Evolutionary conservation across 2,113 vertebrate species (phyloP).

Genomic region (Passer montanus): DNA sequence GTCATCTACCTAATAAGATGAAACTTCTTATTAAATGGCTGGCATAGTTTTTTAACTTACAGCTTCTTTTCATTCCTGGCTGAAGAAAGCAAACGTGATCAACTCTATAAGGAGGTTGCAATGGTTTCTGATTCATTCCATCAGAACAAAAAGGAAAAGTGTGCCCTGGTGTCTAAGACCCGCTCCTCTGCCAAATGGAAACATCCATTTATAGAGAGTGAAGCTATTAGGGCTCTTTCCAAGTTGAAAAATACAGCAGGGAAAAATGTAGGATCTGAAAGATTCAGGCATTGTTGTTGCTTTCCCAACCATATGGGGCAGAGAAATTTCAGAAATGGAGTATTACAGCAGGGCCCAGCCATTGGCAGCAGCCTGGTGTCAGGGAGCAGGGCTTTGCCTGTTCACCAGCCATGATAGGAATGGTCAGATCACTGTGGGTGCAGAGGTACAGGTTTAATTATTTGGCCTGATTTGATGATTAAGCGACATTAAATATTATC

Average conservation of each 20-base stretch:
- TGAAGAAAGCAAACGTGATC: not conserved
- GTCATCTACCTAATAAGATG: not conserved
- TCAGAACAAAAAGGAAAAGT: not conserved
- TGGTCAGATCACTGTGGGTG: not conserved
- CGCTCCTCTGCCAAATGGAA: constrained; percentile 4
- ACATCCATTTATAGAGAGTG: not conserved
- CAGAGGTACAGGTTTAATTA: not conserved
- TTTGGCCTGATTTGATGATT: not conserved
- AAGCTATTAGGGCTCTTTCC: constrained; percentile 11
- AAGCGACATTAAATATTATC: not conserved
- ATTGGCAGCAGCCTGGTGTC: not conserved
- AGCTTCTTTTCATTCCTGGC: not conserved
- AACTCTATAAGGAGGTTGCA: not conserved
- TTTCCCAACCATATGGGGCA: not conserved
- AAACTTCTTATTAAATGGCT: not conserved
- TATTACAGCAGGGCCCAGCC: not conserved
- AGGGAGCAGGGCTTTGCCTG: not conserved
- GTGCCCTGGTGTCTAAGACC: not conserved
- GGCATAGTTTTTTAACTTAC: not conserved
- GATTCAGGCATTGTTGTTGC: not conserved
- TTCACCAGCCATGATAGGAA: not conserved
- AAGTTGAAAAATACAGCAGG: not conserved
- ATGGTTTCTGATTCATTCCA: not conserved
- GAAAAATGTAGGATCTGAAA: not conserved
- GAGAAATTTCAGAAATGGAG: not conserved